Evolutionary conservation across 2,888 invertebrate species (phyloP), one percentile per base, ranked within the genome.

Genomic region (Tetragnatha montana): DNA sequence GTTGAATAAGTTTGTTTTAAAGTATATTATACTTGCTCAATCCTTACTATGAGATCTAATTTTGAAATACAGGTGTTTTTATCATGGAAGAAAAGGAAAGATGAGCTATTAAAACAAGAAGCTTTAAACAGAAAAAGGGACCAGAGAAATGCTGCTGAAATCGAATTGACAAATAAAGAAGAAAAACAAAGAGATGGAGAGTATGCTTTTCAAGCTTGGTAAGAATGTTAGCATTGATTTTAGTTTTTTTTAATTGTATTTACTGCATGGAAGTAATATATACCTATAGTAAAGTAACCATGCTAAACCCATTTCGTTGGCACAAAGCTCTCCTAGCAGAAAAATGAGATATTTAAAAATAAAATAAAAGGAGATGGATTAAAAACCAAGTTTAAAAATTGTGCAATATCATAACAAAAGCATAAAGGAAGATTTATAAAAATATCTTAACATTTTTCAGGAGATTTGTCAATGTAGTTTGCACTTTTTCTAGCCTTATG

Each of bases 161-260:
- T 60, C 10, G 17, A 60, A 47, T n/a, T 68, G n/a, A 83, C 75
- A 74, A 51, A 74, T 47, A 19, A 35, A 17, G 70, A 60, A 35
- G 47, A 75, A 47, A 74, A 69, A 60, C 68, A 75, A 68, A 49
- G 60, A 70, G 83, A 83, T 22, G 74, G 74, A 74, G 83, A 83
- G 14, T 60, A 35, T n/a, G 83, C 83, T 35, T 83, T 75, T 21
- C n/a, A n/a, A 75, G 83, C 83, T 14, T 83, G 83, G 83, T 83
- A 75, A 14, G 70, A 17, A 22, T 51, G 21, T 51, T 21, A 71
- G n/a, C 0, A 10, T 10, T 71, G 60, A 60, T 60, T 12, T 60
- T 1, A 60, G 60, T 4, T 10, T 60, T 51, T 51, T 60, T 60
- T 4, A 10, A 60, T 60, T 60, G 1, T 60, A 60, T 10, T 12